A percentile compares a stretch with the other conserved stretches of the same genome.
phyloP scores from a whole-genome alignment of 1,140 invertebrate genomes.

The Drosophila parabipectinata region DNA sequence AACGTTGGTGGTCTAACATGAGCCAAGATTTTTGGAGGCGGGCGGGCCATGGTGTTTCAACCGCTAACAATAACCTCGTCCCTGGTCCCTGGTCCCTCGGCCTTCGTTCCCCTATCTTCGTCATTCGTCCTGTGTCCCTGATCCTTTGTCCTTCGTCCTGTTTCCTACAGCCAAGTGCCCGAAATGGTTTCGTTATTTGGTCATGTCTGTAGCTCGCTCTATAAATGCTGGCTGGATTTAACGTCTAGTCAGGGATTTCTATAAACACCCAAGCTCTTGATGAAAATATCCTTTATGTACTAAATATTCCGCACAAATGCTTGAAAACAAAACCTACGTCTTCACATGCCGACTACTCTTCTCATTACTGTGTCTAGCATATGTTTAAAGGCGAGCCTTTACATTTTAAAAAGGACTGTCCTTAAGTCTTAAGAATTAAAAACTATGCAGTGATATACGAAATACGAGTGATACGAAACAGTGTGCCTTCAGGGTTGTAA shows the following conservation, averaged over 20 bases:
- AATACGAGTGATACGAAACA: too few relatives aligned
- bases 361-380: background rate
- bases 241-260: constrained; percentile 70
- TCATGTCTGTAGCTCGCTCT: constrained; percentile 32
- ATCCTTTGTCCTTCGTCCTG: constrained; percentile 5
- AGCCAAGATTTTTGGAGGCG: background rate
- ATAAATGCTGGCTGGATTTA: constrained; percentile 66
- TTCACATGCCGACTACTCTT: background rate
- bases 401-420: too few relatives aligned
- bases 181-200: constrained; percentile 49
- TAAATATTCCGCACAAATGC: constrained; percentile 1
- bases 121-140: background rate
- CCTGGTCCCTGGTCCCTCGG: constrained; percentile 2
- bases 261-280: constrained; percentile 52
- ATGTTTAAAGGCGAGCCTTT: too few relatives aligned
- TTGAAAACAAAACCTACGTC: background rate
- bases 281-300: constrained; percentile 3
- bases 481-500: too few relatives aligned
- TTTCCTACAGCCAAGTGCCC: constrained; percentile 33
- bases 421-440: too few relatives aligned
- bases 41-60: constrained; percentile 4
- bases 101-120: too few relatives aligned
- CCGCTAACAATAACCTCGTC: constrained; percentile 54
- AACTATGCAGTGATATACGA: too few relatives aligned
- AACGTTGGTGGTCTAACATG: background rate